A percentile compares a stretch with the other conserved stretches of the same genome.
Evolutionary conservation across 1,140 invertebrate species (phyloP).

Genomic region (Drosophila jambulina): DNA sequence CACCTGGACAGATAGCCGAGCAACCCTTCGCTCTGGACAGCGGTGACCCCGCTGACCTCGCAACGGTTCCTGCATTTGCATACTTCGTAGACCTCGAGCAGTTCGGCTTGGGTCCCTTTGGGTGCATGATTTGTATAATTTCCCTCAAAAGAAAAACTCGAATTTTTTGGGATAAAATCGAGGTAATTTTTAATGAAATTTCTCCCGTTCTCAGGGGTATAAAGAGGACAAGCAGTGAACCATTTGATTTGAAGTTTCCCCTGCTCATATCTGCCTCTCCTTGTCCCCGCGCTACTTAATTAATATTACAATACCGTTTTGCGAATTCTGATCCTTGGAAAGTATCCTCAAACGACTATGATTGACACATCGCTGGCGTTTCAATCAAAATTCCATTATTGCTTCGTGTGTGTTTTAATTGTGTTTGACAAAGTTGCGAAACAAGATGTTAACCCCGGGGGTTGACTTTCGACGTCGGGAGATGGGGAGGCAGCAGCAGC

Average conservation of each 20-base stretch:
- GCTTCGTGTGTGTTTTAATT: constrained; percentile 61
- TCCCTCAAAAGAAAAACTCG: constrained; percentile 57
- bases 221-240: constrained; percentile 52
- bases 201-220: constrained; percentile 40
- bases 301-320: constrained; percentile 54
- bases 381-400: constrained; percentile 75
- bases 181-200: constrained; percentile 62
- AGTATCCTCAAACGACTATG: constrained; percentile 41
- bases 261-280: not conserved
- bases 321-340: constrained; percentile 46
- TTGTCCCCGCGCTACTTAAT: constrained; percentile 33
- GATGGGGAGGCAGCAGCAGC: constrained; percentile 31
- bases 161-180: constrained; percentile 60
- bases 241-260: constrained; percentile 58
- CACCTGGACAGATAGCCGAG: constrained; percentile 72
- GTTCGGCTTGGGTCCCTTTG: constrained; percentile 24
- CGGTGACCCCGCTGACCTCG: constrained; percentile 76
- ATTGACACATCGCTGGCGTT: constrained; percentile 75
- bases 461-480: constrained; percentile 27
- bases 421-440: constrained; percentile 77
- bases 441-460: constrained; percentile 71
- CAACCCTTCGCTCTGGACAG: constrained; percentile 74
- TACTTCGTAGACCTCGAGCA: constrained; percentile 45
- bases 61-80: constrained; percentile 68
- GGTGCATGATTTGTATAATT: constrained; percentile 56